Conservation (phyloP, 92 coral and sea anemone species). For the Porites lobata region DNA sequence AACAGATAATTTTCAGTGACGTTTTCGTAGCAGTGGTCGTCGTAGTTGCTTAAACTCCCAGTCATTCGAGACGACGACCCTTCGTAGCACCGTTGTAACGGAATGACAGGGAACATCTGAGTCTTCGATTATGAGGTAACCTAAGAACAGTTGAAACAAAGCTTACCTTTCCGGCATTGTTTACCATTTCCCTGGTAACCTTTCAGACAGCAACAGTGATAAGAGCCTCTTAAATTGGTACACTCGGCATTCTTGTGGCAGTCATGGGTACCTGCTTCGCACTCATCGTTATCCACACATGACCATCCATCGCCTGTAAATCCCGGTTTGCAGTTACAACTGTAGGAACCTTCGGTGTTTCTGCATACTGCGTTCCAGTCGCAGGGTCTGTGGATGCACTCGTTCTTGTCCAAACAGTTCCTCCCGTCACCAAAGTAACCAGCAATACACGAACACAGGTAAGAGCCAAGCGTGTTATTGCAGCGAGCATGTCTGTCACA, state of each 20-base stretch:
- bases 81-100: no score
- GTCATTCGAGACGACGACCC: no score
- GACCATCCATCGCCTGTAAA: conserved; percentile 16
- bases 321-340: background rate
- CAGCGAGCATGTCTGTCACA: background rate
- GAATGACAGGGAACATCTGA: no score
- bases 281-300: conserved; percentile 4
- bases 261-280: background rate
- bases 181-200: conserved; percentile 8
- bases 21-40: no score
- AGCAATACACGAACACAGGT: background rate
- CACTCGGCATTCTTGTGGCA: background rate
- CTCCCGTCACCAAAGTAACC: conserved; percentile 6
- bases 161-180: background rate
- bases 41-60: no score
- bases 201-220: conserved; percentile 16
- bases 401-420: background rate
- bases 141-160: no score
- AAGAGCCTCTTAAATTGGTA: background rate
- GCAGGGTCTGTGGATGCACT: background rate
- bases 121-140: no score
- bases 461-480: background rate
- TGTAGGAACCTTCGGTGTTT: conserved; percentile 10
- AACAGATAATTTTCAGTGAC: no score
- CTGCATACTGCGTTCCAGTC: background rate